These are phyloP conservation scores for Listronotus oregonensis DNA, from an alignment of 1,140 invertebrate genomes.

Conservation along the genomic window DNA sequence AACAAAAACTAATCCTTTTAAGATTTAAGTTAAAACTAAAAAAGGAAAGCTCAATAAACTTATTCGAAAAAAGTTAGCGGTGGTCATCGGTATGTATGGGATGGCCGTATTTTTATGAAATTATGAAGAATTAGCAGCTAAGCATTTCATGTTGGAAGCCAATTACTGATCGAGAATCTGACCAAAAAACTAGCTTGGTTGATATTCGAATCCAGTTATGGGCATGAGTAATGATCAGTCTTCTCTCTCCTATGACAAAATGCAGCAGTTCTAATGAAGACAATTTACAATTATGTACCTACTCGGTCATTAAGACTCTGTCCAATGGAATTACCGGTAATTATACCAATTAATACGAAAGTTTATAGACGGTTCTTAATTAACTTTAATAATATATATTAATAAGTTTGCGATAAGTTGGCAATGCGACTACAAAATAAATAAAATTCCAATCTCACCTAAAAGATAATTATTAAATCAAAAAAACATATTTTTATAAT, in stretches of 20 bases:
- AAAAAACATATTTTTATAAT: constrained; percentile 18
- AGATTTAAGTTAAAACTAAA: constrained; percentile 21
- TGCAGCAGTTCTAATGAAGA: constrained; percentile 45
- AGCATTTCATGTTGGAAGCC: constrained; percentile 34
- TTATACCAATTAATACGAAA: constrained; percentile 47
- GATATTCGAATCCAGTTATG: constrained; percentile 41
- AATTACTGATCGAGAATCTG: constrained; percentile 41
- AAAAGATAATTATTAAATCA: constrained; percentile 14
- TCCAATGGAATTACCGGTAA: constrained; percentile 40
- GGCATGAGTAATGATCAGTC: constrained; percentile 40
- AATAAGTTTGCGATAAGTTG: constrained; percentile 22
- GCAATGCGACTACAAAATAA: constrained; percentile 29
- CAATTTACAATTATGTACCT: constrained; percentile 44
- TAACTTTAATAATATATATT: constrained; percentile 40
- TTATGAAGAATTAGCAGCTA: constrained; percentile 42
- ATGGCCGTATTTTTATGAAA: constrained; percentile 38
- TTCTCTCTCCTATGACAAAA: constrained; percentile 41
- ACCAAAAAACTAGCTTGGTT: constrained; percentile 38
- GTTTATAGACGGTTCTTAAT: constrained; percentile 41
- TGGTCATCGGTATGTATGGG: constrained; percentile 33
- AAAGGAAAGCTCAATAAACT: constrained; percentile 14
- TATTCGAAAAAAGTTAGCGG: constrained; percentile 15
- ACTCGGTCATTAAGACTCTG: constrained; percentile 38
- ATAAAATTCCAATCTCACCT: constrained; percentile 33
- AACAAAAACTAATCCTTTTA: constrained; percentile 22